Evolutionary conservation across 2,888 invertebrate species (phyloP), one percentile per base, ranked within the genome.

Genomic region (Cerastis rubricosa): DNA sequence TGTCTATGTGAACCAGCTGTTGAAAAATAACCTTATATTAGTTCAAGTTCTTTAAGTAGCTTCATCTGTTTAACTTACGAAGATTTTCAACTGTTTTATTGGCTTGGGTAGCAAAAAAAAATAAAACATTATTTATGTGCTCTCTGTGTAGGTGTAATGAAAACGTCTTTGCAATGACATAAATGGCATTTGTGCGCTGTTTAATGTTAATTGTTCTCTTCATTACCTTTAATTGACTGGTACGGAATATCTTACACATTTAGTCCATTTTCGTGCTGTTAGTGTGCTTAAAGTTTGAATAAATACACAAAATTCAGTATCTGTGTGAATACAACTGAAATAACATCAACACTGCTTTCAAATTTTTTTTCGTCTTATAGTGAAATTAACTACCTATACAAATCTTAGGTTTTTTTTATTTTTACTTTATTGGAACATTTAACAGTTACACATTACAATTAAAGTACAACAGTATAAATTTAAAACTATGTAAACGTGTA

Each of bases 1-100:
- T 97, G 93, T 99, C 98, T 78, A 98, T 98, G 89, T 98, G 98
- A 87, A 98, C 98, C 47, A 97, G 97, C 96, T 97, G 97, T 17
- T 40, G 51, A 7, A n/a, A 0, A 59, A 65, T 1, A 19, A 29
- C 1, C n/a, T 0, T 22, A n/a, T 14, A 11, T 40, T 49, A 64
- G 29, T 22, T 19, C 17, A 43, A 59, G 22, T n/a, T n/a, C 19
- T 40, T 47, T 7, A 19, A n/a, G 2, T 29, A 19, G 19, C 29
- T 61, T 35, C 29, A 35, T 9, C 1, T 61, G 19, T 35, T 40
- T 40, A 7, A 7, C 2, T 57, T 1, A 35, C 11, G n/a, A n/a
- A n/a, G n/a, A 6, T n/a, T 54, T 54, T 57, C 25, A 25, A 25
- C 57, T 0, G 25, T 25, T 25, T 17, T 57, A 57, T 57, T 14